Percentiles rank a stretch among this genome's conserved stretches.
Conservation (phyloP, 2,888 invertebrate genomes). For the Aphidius colemani region DNA sequence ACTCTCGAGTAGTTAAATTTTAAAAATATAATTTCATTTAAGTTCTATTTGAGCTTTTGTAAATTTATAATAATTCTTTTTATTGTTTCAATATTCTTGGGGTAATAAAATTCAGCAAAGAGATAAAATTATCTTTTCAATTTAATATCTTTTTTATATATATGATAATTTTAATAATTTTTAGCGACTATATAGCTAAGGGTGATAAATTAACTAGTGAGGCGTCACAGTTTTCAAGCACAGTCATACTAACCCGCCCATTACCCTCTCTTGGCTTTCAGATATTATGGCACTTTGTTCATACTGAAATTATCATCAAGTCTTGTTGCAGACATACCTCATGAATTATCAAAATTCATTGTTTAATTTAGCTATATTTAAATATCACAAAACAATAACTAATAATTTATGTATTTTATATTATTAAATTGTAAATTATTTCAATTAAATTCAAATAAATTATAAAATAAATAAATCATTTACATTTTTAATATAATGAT, state of each 20-base stretch:
- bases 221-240: slow-evolving; percentile 49
- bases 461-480: too few relatives aligned
- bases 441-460: too few relatives aligned
- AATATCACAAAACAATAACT: too few relatives aligned
- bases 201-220: slow-evolving; percentile 48
- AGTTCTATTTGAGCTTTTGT: not conserved
- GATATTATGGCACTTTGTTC: slow-evolving; percentile 11
- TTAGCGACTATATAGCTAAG: not conserved
- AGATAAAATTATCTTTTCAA: too few relatives aligned
- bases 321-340: slow-evolving; percentile 40
- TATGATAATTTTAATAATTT: too few relatives aligned
- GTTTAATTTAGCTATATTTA: slow-evolving; percentile 32
- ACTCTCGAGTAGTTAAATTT: too few relatives aligned
- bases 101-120: too few relatives aligned
- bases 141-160: too few relatives aligned
- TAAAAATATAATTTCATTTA: not conserved
- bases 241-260: slow-evolving; percentile 21
- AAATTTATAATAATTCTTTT: not conserved
- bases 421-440: too few relatives aligned
- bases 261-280: not conserved
- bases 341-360: slow-evolving; percentile 55
- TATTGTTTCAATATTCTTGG: not conserved
- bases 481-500: too few relatives aligned
- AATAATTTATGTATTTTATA: too few relatives aligned
- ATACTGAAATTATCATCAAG: slow-evolving; percentile 29